A percentile compares a stretch with the other conserved stretches of the same genome.
phyloP scores from a whole-genome alignment of 2,888 invertebrate genomes.

The Stomorhina lunata region DNA sequence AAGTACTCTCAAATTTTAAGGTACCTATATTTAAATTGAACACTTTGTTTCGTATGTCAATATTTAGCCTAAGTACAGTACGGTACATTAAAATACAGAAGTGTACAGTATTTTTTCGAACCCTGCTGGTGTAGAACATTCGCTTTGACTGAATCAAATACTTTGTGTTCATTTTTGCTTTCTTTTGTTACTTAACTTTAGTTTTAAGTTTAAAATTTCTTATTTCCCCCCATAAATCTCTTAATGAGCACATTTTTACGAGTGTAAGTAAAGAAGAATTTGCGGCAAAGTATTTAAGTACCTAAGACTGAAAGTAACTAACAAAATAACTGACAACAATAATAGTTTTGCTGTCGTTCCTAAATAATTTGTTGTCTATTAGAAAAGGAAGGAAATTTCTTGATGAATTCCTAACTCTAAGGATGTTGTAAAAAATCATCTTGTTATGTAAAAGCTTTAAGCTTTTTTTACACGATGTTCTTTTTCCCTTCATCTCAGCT shows the following conservation, averaged over 20 bases:
- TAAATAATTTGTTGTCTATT: constrained; percentile 15
- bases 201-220: background rate
- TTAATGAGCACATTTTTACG: background rate
- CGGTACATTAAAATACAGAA: too few species aligned
- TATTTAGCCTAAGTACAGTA: too few species aligned
- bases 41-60: too few species aligned
- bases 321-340: too few species aligned
- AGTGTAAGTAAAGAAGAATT: background rate
- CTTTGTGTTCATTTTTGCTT: too few species aligned
- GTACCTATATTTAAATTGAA: too few species aligned
- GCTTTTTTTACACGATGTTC: background rate
- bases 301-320: too few species aligned
- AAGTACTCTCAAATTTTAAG: too few species aligned
- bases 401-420: background rate
- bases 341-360: background rate
- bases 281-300: background rate
- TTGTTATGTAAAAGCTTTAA: background rate
- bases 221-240: background rate
- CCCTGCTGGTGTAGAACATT: too few species aligned
- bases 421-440: background rate
- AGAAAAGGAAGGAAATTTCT: background rate
- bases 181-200: background rate
- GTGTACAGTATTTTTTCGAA: too few species aligned
- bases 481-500: background rate
- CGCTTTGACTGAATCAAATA: too few species aligned